Evolutionary conservation across 2,797 vertebrate species (phyloP).

Genomic region (Rhinatrema bivittatum): DNA sequence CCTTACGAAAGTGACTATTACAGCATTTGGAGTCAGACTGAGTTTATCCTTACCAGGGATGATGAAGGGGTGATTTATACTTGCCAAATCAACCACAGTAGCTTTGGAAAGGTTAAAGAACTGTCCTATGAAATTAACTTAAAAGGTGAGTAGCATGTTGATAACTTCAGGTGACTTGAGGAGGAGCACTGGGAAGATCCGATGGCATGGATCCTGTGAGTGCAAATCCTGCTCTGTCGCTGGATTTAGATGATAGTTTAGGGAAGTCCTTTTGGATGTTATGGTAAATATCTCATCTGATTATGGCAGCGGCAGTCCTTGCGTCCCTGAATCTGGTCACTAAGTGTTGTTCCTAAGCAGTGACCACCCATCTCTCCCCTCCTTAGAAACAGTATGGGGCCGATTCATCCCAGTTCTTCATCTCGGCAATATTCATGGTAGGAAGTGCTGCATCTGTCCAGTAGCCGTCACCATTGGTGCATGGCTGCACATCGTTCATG

Average conservation of each 20-base stretch:
- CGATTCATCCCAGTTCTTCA: neutral
- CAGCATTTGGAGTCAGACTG: constrained; percentile 47
- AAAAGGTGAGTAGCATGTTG: constrained; percentile 24
- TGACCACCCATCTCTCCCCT: too few relatives aligned
- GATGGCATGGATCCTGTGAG: neutral
- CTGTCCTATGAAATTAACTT: constrained; percentile 42
- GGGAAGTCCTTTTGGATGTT: neutral
- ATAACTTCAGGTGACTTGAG: neutral
- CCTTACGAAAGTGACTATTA: constrained; percentile 24
- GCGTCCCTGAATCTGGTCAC: too few relatives aligned
- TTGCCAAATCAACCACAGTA: constrained; percentile 44
- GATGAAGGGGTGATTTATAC: constrained; percentile 39
- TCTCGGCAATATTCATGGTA: neutral
- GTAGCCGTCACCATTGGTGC: too few relatives aligned
- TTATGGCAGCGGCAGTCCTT: too few relatives aligned
- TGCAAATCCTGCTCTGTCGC: neutral
- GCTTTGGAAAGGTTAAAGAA: constrained; percentile 41
- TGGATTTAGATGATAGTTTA: neutral
- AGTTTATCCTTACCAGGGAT: constrained; percentile 32
- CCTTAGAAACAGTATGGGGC: neutral
- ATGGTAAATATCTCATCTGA: too few relatives aligned
- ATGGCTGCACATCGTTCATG: too few relatives aligned
- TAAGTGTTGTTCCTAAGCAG: too few relatives aligned
- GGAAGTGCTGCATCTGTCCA: neutral
- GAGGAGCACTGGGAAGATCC: neutral